A percentile compares a stretch with the other conserved stretches of the same genome.
These are phyloP conservation scores for Scaptodrosophila lebanonensis DNA, from an alignment of 1,140 invertebrate genomes.

Conservation along the genomic window DNA sequence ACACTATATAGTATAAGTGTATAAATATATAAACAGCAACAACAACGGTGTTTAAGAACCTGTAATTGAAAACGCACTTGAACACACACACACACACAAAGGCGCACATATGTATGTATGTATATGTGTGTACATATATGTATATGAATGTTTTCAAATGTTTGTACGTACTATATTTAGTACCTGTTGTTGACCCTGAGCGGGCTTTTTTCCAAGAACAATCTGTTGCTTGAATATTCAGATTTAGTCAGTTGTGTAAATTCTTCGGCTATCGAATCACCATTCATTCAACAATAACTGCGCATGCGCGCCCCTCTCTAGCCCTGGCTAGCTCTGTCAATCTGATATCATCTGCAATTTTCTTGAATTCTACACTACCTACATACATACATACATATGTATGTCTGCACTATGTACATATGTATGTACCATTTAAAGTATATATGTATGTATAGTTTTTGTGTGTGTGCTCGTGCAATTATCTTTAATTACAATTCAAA, in stretches of 20 bases:
- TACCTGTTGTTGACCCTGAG: constrained; percentile 58
- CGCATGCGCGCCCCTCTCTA: constrained; percentile 9
- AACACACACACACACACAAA: constrained; percentile 11
- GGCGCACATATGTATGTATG: constrained; percentile 16
- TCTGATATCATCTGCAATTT: constrained; percentile 26
- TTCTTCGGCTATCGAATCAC: too few relatives aligned
- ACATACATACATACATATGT: too few relatives aligned
- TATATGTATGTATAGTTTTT: background rate
- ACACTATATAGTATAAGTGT: too few relatives aligned
- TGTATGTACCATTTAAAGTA: background rate
- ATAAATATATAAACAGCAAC: background rate
- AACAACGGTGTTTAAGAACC: constrained; percentile 40
- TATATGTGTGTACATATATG: constrained; percentile 1
- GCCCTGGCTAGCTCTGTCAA: background rate
- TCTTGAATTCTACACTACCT: constrained; percentile 45
- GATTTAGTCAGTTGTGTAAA: too few relatives aligned
- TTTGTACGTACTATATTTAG: constrained; percentile 11
- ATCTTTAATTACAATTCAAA: constrained; percentile 47
- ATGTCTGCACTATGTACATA: background rate
- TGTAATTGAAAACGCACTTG: constrained; percentile 62
- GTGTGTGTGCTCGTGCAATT: too few relatives aligned
- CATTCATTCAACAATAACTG: too few relatives aligned
- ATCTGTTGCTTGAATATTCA: too few relatives aligned
- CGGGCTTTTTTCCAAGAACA: constrained; percentile 46
- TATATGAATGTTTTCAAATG: background rate